Base-by-base conservation (phyloP, 2,113 vertebrate genomes). In the Apodemus sylvaticus region DNA sequence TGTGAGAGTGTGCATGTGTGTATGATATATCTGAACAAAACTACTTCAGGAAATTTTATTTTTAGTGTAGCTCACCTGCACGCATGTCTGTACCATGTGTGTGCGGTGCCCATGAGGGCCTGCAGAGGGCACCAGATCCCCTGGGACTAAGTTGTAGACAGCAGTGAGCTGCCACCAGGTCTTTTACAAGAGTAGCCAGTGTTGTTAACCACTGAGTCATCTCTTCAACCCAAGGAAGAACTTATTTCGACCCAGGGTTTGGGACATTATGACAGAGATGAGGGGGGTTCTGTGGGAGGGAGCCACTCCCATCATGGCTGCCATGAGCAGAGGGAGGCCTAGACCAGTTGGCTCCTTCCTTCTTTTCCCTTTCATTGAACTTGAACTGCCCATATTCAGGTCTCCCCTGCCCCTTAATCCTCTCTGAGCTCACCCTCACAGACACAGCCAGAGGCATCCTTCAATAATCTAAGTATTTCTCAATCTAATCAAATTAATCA, bases 111-210 rank as follows among this genome's bases (percentile, higher is more conserved):
- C 79, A 82, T n/a, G 79, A 82, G 26, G 34, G 36, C 53, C 36
- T 5, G 79, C 24, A 82, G 78, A 39, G 78, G 53, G 36, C 53
- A 22, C 17, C 36, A 58, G 36, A 82, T 26, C 79, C 53, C 51
- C 20, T 22, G 78, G 78, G 36, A 58, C 34, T 81, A 20, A 81
- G 20, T n/a, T 82, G 53, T 60, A 82, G 53, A 82, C 53, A n/a
- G 6, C 1, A 0, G 1, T 8, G 6, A 26, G 17, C 8, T 39
- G 36, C n/a, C 36, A 39, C 68, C 16, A 34, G 64, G 51, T n/a
- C 34, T 34, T 55, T 12, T 22, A 10, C 9, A 79, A 79, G 53
- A 58, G 12, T 20, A 55, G 48, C 74, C 13, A 78, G 48, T 78
- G 31, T 10, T 81, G 19, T 55, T 55, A 83, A 39, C n/a, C 7